Percentiles rank a stretch among this genome's conserved stretches.
These are phyloP conservation scores for Opisthocomus hoazin DNA, from an alignment of 2,113 vertebrate species.

Conservation along the genomic window DNA sequence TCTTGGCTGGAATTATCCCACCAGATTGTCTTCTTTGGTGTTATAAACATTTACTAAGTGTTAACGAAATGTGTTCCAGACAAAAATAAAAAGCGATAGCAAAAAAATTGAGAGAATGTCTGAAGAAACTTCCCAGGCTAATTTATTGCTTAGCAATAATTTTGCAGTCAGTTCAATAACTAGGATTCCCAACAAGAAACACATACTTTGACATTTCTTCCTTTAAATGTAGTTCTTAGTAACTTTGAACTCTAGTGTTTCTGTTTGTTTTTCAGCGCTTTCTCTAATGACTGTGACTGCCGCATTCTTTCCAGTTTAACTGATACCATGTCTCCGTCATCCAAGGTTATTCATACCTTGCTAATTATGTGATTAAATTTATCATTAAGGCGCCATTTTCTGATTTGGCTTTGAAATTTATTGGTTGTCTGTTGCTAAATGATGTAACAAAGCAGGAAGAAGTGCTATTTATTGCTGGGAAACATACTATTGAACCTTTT, in stretches of 20 bases:
- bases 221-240: background rate
- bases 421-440: background rate
- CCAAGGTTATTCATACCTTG: background rate
- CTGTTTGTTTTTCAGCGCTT: slow-evolving; percentile 22
- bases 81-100: background rate
- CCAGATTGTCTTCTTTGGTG: background rate
- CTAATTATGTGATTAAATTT: slow-evolving; percentile 8
- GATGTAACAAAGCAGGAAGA: background rate
- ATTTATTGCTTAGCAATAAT: background rate
- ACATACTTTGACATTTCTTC: background rate
- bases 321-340: background rate
- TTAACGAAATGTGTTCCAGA: background rate
- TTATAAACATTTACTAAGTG: background rate
- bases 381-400: background rate
- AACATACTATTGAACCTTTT: background rate
- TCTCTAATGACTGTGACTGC: background rate
- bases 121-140: background rate
- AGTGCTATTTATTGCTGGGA: background rate
- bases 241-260: background rate
- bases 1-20: background rate
- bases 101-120: background rate
- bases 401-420: background rate
- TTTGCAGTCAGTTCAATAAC: background rate
- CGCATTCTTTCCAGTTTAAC: slow-evolving; percentile 1
- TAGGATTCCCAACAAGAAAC: background rate